Conservation (phyloP, 2,113 vertebrate species). For the Chlamydotis undulata region DNA sequence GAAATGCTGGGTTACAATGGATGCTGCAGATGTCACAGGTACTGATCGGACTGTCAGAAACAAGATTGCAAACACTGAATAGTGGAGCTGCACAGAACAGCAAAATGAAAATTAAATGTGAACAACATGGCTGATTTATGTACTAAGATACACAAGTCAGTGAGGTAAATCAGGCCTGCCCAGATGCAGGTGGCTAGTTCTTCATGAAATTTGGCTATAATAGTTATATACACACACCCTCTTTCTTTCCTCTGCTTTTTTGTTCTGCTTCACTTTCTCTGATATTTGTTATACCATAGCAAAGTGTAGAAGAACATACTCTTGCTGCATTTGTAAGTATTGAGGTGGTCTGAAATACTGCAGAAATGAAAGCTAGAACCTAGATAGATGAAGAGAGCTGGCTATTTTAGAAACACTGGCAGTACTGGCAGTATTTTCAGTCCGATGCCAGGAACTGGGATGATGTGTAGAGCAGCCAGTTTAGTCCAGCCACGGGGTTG, state of each 20-base stretch:
- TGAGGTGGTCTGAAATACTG: background rate
- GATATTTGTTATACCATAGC: background rate
- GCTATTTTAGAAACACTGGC: background rate
- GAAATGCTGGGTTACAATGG: background rate
- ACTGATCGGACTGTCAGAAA: background rate
- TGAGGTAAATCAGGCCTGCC: background rate
- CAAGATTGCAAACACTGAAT: background rate
- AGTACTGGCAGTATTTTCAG: background rate
- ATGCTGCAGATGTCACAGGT: background rate
- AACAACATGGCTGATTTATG: background rate
- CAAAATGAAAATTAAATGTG: background rate
- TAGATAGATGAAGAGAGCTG: background rate
- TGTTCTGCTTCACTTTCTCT: background rate
- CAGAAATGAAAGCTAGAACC: background rate
- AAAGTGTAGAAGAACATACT: background rate
- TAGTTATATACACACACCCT: fast-evolving
- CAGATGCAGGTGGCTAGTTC: background rate
- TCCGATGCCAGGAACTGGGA: background rate
- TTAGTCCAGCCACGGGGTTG: background rate
- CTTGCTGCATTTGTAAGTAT: background rate
- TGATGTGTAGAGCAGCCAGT: background rate
- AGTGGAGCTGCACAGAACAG: background rate
- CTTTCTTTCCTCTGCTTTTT: background rate
- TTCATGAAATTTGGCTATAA: background rate
- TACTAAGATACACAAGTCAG: background rate